Base-by-base conservation (phyloP, 1,140 invertebrate species). In the Scylla paramamosain region DNA sequence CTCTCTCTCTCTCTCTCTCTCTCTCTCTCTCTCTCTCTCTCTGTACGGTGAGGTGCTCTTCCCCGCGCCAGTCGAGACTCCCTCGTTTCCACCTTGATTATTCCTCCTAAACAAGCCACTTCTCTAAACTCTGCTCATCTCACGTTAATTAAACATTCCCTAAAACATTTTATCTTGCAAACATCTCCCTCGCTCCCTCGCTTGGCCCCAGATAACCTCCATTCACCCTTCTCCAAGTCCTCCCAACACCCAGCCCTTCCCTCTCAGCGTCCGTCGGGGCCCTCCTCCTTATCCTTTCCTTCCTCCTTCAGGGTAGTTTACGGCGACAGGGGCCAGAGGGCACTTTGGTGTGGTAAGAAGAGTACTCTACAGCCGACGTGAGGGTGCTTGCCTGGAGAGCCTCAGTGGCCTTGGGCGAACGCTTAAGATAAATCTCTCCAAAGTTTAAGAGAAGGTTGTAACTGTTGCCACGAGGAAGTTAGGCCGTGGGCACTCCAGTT, bases 341-440 rank as follows among this genome's bases (percentile, higher is more conserved):
- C 86, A 88, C 86, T 88, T 88, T 88, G 86, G n/a, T 88, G 45
- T 20, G 86, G 86, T 20, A 88, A 46, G 45, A 32, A 46, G 86
- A 88, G 86, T 88, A 46, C 86, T 88, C 86, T 32, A 28, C n/a
- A 16, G 86, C 86, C 32, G 31, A 88, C 86, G 31, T 88, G 25
- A 88, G 86, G 14, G 86, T 88, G 45, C 86, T 88, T 88, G 86
- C 86, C 86, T 32, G 28, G 86, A 88, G 86, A 88, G 86, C 31
- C 86, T 46, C 31, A 39, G 20, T 88, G 16, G 14, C 86, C 86
- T 46, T 46, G 32, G 45, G 31, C 86, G 14, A 28, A 88, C 31
- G 45, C 86, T 88, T 88, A 46, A 39, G 46, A 31, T 28, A 92
- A 92, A 92, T 92, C 39, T 67, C 59, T 82, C 46, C 25, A 45